phyloP scores from a whole-genome alignment of 2,113 vertebrate genomes.

The Thalassarche chlororhynchos region DNA sequence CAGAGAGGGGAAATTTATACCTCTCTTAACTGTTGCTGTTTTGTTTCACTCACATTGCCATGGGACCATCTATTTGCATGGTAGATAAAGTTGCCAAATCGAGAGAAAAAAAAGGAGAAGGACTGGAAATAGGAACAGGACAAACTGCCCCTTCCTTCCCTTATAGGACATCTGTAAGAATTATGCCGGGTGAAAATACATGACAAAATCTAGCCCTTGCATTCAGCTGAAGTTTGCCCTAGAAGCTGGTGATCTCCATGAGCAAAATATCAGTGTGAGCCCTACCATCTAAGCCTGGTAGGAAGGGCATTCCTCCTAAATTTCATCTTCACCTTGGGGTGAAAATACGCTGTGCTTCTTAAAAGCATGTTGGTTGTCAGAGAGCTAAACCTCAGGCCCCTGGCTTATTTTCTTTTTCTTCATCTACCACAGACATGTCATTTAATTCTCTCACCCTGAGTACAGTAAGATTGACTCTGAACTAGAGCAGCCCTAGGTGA shows the following conservation, averaged over 20 bases:
- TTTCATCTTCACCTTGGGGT: background rate
- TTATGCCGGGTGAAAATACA: background rate
- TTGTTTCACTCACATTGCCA: rapidly evolving
- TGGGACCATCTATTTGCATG: background rate
- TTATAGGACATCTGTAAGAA: background rate
- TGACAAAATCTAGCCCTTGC: background rate
- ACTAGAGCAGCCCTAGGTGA: slow-evolving; percentile 32
- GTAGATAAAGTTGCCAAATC: background rate
- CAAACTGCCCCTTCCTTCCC: background rate
- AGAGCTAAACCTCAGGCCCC: background rate
- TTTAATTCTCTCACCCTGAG: slow-evolving; percentile 44
- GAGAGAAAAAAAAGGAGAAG: background rate
- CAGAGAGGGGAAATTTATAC: background rate
- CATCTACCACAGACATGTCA: background rate
- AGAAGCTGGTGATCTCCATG: background rate
- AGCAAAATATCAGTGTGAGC: background rate
- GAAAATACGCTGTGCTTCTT: background rate
- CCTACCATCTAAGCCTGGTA: background rate
- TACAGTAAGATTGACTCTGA: slow-evolving; percentile 13
- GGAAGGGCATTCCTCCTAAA: slow-evolving; percentile 1
- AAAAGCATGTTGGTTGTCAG: background rate
- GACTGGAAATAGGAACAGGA: background rate
- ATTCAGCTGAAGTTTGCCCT: background rate
- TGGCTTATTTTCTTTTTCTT: slow-evolving; percentile 32
- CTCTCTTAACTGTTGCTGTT: background rate